Evolutionary conservation across 2,113 vertebrate genomes (phyloP).

Genomic region (Ceyx margarethae): DNA sequence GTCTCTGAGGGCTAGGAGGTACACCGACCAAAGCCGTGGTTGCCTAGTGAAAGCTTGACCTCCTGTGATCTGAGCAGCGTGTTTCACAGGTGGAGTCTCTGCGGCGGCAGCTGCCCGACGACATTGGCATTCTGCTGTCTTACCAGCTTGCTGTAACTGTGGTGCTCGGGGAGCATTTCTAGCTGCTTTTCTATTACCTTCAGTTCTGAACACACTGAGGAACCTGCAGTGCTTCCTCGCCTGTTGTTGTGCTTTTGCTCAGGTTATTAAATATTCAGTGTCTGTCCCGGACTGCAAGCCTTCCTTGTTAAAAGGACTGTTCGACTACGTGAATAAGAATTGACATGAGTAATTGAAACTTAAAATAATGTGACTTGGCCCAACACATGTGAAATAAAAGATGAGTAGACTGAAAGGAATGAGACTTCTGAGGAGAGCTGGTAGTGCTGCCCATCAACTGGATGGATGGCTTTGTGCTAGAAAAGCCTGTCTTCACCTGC

Average conservation of each 20-base stretch:
- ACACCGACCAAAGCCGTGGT: fast-evolving
- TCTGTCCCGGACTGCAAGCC: neutral
- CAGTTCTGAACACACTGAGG: neutral
- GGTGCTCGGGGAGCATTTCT: neutral
- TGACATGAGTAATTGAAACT: neutral
- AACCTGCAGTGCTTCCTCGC: neutral
- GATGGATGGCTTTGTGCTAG: neutral
- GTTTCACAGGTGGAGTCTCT: neutral
- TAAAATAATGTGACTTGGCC: neutral
- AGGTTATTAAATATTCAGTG: neutral
- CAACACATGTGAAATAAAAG: neutral
- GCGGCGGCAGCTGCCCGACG: fast-evolving
- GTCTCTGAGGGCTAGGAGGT: neutral
- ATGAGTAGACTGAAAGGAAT: neutral
- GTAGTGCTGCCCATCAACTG: neutral
- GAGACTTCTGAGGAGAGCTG: neutral
- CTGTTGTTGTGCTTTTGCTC: neutral
- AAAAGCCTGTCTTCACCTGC: neutral
- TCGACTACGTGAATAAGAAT: neutral
- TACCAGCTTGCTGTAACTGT: fast-evolving
- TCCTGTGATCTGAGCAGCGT: neutral
- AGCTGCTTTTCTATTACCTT: neutral
- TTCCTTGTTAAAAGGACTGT: neutral
- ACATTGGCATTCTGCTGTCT: neutral
- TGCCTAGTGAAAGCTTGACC: neutral